Evolutionary conservation across 2,113 vertebrate species (phyloP).

Genomic region (Nipponia nippon): DNA sequence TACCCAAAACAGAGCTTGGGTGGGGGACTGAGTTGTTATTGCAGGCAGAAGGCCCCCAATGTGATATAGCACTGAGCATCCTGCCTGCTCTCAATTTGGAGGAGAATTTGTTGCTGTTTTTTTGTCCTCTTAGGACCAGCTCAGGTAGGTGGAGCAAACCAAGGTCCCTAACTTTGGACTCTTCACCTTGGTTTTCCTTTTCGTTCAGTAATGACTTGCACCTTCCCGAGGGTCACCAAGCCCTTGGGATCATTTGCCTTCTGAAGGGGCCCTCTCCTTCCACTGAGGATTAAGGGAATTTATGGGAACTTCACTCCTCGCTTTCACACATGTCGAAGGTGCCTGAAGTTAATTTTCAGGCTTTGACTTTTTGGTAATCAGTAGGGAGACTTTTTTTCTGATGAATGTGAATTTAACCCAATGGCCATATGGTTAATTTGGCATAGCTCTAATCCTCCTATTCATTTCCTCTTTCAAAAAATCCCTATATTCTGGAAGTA

Average conservation of each 20-base stretch:
- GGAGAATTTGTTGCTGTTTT: neutral
- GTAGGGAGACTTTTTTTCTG: neutral
- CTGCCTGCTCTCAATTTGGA: rapidly evolving
- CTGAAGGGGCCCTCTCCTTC: neutral
- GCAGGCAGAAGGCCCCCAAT: neutral
- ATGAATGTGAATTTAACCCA: neutral
- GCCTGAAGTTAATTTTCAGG: constrained; percentile 1
- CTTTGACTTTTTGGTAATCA: neutral
- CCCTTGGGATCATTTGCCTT: neutral
- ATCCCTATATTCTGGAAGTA: neutral
- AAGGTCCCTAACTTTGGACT: neutral
- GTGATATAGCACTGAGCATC: neutral
- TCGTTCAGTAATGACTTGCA: neutral
- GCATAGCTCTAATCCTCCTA: neutral
- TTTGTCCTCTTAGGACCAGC: neutral
- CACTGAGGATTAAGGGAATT: neutral
- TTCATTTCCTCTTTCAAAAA: neutral
- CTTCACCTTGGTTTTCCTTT: neutral
- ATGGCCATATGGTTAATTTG: neutral
- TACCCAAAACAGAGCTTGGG: neutral
- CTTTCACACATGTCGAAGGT: neutral
- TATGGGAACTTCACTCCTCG: rapidly evolving
- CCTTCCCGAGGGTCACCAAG: rapidly evolving
- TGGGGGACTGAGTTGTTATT: rapidly evolving
- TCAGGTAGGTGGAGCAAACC: neutral